Base-by-base conservation (phyloP, 1,140 invertebrate genomes). In the Hyles vespertilio region DNA sequence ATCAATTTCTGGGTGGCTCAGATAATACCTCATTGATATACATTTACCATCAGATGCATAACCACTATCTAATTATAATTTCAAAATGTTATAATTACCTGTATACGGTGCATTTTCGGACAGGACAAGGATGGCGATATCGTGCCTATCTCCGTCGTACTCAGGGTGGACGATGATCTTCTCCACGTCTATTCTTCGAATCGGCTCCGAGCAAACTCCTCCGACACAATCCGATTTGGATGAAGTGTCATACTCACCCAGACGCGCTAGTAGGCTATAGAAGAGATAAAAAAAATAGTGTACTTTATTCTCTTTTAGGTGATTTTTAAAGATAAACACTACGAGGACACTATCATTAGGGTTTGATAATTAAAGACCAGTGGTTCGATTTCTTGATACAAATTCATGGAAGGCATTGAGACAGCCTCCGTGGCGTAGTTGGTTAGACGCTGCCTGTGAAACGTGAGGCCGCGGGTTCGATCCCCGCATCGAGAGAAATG, bases 201-300 rank as follows among this genome's bases (percentile, higher is more conserved):
- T 7, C 1, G 59, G 59, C 11, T 69, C 67, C 11, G 67, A 49
- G 8, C 67, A 69, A 7, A 69, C 56, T 7, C 59, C 59, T 1
- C 50, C 47, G 2, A 55, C 48, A 44, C 67, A 69, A 33, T 69
- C 67, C 12, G 7, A 33, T 4, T 69, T 49, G 11, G 56, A 51
- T 32, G 53, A 22, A 48, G 60, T 34, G 43, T 69, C 57, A 57
- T 69, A 69, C 57, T 69, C 67, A 8, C 67, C 67, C 32, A 69
- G 48, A 45, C 62, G 59, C 8, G 59, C 59, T 9, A 62, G 40
- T 46, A 69, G 58, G 36, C 65, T 60, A 51, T 32, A 51, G 51
- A 50, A 9, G 8, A 45, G 36, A 22, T 22, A 22, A 22, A 22
- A 22, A 22, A 22, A 22, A 1, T 22, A 22, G 22, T 22, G 2